Evolutionary conservation across 2,888 invertebrate genomes (phyloP), one percentile per base, ranked within the genome.

Genomic region (Lasioglossum villosulum): DNA sequence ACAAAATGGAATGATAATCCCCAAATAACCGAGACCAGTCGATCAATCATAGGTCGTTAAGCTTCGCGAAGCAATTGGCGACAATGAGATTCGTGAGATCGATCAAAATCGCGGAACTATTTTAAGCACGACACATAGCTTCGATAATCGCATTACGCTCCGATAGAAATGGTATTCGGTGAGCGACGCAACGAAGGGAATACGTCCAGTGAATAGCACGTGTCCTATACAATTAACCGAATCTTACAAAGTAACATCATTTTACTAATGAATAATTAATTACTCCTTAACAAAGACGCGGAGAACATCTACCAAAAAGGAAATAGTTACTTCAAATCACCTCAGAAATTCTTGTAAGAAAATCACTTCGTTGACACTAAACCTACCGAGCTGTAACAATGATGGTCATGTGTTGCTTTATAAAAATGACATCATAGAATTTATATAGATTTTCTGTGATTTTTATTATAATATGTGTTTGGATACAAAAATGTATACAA

Each of bases 31-130:
- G 78, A 70, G 80, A 76, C 71, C 75, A 42, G 66, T 70, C 83
- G 87, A 84, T 82, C 83, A 84, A 86, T 86, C 78, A 59, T 75
- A 84, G 77, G 77, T 76, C 78, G 83, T 71, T 84, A 78, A 81
- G 80, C 70, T 72, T 68, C 48, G 66, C 79, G 74, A 48, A 83
- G 73, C 73, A 37, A 10, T 56, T 34, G 27, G 63, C 74, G 78
- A 81, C 82, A 79, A 82, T 48, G 83, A 83, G 80, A 86, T 86
- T 82, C 75, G 77, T 70, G 72, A 70, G 84, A 87, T 88, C 79
- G 87, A 86, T 89, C 76, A 76, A 68, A 77, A 86, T 78, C 78
- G 78, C 75, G 80, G 78, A 84, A 85, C 79, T 37, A 79, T 75
- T 82, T 82, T 27, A 39, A 73, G 72, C 45, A 56, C 68, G 75